Evolutionary conservation across 2,888 invertebrate genomes (phyloP).

Genomic region (Venusia cambrica): DNA sequence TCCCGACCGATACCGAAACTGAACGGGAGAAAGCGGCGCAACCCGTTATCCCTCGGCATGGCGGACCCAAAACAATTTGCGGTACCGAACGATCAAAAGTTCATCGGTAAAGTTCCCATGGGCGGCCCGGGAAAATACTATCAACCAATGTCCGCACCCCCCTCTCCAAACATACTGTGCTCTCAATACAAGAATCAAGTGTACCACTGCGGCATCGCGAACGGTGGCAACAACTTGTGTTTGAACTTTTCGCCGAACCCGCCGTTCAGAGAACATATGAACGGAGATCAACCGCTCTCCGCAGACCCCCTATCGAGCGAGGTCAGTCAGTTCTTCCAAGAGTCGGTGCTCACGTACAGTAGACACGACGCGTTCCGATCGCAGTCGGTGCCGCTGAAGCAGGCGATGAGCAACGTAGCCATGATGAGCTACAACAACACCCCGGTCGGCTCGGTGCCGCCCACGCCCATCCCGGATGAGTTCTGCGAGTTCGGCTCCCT

Average conservation of each 20-base stretch:
- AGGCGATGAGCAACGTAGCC: slow-evolving; percentile 69
- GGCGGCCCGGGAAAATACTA: slow-evolving; percentile 61
- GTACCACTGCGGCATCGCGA: slow-evolving; percentile 66
- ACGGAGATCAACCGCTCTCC: slow-evolving; percentile 68
- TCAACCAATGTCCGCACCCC: slow-evolving; percentile 85
- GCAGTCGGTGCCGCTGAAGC: slow-evolving; percentile 89
- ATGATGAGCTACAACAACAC: slow-evolving; percentile 73
- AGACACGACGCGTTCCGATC: slow-evolving; percentile 82
- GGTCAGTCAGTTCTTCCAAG: slow-evolving; percentile 83
- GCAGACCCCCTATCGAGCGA: slow-evolving; percentile 80
- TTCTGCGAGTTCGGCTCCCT: slow-evolving; percentile 86
- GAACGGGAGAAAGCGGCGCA: slow-evolving; percentile 60
- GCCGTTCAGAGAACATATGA: slow-evolving; percentile 67
- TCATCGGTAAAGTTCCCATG: slow-evolving; percentile 50
- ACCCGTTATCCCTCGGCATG: slow-evolving; percentile 57
- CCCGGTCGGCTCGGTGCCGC: slow-evolving; percentile 84
- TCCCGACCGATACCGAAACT: slow-evolving; percentile 75
- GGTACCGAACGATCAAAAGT: slow-evolving; percentile 71
- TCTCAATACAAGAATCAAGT: slow-evolving; percentile 74
- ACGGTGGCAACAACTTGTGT: slow-evolving; percentile 67
- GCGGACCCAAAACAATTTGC: slow-evolving; percentile 63
- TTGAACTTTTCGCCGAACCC: slow-evolving; percentile 66
- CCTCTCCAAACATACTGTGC: slow-evolving; percentile 81
- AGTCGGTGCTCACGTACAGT: slow-evolving; percentile 61
- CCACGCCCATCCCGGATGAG: slow-evolving; percentile 86